Evolutionary conservation across 2,113 vertebrate species (phyloP).

Genomic region (Platysteira castanea): DNA sequence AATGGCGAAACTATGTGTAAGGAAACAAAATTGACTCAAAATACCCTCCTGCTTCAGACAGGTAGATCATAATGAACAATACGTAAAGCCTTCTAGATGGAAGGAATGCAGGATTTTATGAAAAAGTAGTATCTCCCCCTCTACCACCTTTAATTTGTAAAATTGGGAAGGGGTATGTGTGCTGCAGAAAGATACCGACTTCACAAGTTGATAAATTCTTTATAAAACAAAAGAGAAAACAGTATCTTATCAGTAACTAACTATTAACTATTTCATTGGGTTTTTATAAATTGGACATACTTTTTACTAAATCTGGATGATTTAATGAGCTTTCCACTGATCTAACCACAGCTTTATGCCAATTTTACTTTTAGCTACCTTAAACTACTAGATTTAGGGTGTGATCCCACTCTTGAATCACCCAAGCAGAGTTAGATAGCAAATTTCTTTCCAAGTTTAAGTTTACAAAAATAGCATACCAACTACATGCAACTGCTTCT

Average conservation of each 20-base stretch:
- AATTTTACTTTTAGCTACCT: not conserved
- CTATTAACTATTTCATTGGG: not conserved
- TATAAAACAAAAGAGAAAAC: not conserved
- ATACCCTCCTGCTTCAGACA: not conserved
- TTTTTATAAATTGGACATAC: not conserved
- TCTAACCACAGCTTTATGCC: not conserved
- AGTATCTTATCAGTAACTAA: not conserved
- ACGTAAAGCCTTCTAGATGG: not conserved
- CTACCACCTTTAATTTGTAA: not conserved
- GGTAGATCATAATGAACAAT: not conserved
- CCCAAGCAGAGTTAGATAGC: not conserved
- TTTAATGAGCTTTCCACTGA: not conserved
- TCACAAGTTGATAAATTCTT: not conserved
- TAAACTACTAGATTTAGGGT: not conserved
- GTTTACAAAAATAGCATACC: not conserved
- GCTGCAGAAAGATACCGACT: rapidly evolving
- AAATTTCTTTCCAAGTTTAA: not conserved
- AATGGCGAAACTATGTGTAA: not conserved
- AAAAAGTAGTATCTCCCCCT: not conserved
- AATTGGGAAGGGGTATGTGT: not conserved
- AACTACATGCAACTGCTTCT: not conserved
- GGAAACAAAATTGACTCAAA: not conserved
- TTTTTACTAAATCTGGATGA: not conserved
- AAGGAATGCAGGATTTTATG: not conserved
- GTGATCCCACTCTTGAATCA: not conserved